Conservation (phyloP, 2,888 invertebrate genomes). For the Drosophila phalerata region DNA sequence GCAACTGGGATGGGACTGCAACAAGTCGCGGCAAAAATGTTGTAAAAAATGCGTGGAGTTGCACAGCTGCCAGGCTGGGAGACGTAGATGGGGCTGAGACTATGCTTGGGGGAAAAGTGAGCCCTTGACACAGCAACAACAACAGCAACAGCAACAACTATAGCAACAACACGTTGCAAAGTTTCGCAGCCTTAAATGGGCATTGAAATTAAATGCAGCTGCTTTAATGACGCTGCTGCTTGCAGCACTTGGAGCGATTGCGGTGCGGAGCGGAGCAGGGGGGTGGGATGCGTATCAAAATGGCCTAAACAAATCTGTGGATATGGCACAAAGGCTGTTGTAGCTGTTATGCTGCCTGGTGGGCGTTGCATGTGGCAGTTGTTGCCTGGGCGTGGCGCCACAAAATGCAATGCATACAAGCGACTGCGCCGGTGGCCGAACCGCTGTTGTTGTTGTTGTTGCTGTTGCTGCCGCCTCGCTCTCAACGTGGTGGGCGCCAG, state of each 20-base stretch:
- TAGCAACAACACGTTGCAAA: constrained; percentile 21
- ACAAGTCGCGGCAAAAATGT: constrained; percentile 77
- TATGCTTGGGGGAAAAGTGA: constrained; percentile 66
- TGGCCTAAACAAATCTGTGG: constrained; percentile 72
- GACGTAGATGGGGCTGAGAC: constrained; percentile 36
- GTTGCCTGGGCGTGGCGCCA: constrained; percentile 69
- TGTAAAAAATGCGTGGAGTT: constrained; percentile 73
- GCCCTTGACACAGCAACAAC: constrained; percentile 62
- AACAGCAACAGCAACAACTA: constrained; percentile 11
- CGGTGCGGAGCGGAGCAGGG: neutral
- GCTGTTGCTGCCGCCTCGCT: constrained; percentile 29
- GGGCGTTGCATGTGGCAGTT: constrained; percentile 68
- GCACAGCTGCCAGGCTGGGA: constrained; percentile 60
- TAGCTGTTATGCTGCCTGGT: constrained; percentile 39
- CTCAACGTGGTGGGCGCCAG: constrained; percentile 74
- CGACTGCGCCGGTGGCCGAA: constrained; percentile 69
- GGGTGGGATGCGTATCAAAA: constrained; percentile 49
- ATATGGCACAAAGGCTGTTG: constrained; percentile 60
- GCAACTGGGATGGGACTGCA: constrained; percentile 25
- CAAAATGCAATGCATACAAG: constrained; percentile 62
- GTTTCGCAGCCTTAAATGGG: constrained; percentile 72
- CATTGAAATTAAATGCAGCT: constrained; percentile 80
- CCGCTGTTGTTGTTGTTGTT: neutral
- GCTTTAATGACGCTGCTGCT: constrained; percentile 69
- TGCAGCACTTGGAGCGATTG: constrained; percentile 49